Evolutionary conservation across 2,797 vertebrate genomes (phyloP), one percentile per base, ranked within the genome.

Genomic region (Lates japonicus): DNA sequence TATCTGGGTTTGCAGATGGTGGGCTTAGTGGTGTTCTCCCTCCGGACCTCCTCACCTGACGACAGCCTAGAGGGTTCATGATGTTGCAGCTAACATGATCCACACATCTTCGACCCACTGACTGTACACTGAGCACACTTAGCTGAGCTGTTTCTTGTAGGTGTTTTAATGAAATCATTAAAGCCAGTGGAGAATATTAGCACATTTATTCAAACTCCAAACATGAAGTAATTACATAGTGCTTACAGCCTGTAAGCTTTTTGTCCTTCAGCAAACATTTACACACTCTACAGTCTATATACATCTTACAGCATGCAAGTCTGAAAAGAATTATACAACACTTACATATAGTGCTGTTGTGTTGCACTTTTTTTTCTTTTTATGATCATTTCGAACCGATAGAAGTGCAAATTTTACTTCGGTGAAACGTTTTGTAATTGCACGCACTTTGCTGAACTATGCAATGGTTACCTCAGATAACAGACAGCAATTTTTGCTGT

Each of bases 1-100:
- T 94, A 94, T 94, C 93, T 82, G 77, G 81, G 78, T 88, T 71
- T 90, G 89, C 93, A 95, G 91, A 93, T 90, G 88, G 92, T 70
- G 76, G 66, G 82, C 69, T 88, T 89, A 78, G 72, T 70, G 74
- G 70, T 69, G 86, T 88, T 85, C 63, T 87, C 84, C 86, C 82
- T 69, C 33, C n/a, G 35, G 85, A 85, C 80, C 49, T 57, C 54
- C 75, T 86, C 81, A 88, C 85, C 88, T 88, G 76, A 85, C 54
- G 64, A 49, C 75, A 82, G 81, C 74, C 82, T 73, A 35, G 9
- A 85, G 81, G 69, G 80, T 78, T 80, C 64, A 51, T 52, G 17
- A 82, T 71, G 51, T 81, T 61, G 51, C 33, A 68, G 8, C 71
- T 12, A 54, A 79, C 49, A 44, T 48, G 14, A 76, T 63, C 52